Evolutionary conservation across 1,140 invertebrate species (phyloP).

Genomic region (Lamellibrachia luymesi): DNA sequence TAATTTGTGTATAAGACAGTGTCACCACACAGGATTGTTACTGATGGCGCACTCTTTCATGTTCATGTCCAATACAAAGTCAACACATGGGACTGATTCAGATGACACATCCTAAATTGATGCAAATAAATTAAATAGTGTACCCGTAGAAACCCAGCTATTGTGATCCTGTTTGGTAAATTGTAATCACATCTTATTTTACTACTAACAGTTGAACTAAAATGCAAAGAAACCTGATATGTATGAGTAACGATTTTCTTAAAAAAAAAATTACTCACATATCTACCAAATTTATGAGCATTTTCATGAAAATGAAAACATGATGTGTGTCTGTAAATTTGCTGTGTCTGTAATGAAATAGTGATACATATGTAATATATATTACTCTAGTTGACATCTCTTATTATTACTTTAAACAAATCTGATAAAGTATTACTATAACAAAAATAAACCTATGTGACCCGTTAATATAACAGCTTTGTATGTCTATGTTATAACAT

Average conservation of each 20-base stretch:
- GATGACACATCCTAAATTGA: too few relatives aligned
- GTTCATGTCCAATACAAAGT: background rate
- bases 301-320: background rate
- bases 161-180: too few relatives aligned
- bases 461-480: background rate
- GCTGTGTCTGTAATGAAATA: background rate
- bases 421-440: background rate
- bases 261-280: too few relatives aligned
- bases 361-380: background rate
- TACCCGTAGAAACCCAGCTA: too few relatives aligned
- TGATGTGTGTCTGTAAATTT: background rate
- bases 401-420: background rate
- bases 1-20: background rate
- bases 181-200: too few relatives aligned
- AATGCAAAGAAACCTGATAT: too few relatives aligned
- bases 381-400: background rate
- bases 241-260: too few relatives aligned
- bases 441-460: background rate
- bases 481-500: background rate
- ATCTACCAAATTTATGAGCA: too few relatives aligned
- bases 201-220: too few relatives aligned
- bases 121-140: too few relatives aligned
- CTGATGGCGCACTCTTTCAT: background rate
- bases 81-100: too few relatives aligned
- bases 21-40: background rate